Percentiles rank a stretch among this genome's conserved stretches.
Evolutionary conservation across 1,140 invertebrate species (phyloP).

Genomic region (Drosophila littoralis): DNA sequence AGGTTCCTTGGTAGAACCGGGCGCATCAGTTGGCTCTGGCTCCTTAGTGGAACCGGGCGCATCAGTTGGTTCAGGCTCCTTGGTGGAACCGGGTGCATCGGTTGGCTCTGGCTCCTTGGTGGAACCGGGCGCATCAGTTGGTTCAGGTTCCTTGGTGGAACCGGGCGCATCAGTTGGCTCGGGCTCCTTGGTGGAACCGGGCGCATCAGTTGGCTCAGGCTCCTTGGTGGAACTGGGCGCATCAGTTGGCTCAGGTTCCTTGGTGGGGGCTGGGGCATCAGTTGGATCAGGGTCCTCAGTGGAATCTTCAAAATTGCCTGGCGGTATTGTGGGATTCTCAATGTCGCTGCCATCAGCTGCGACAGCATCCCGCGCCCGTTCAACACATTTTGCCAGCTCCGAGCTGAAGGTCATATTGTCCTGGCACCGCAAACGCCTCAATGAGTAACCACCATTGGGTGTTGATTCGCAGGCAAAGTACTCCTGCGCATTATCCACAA

Average conservation of each 20-base stretch:
- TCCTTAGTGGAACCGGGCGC: neutral
- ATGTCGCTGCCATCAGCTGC: slow-evolving; percentile 58
- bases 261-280: neutral
- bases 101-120: neutral
- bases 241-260: neutral
- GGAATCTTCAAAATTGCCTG: slow-evolving; percentile 33
- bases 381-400: slow-evolving; percentile 31
- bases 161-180: neutral
- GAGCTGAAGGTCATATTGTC: slow-evolving; percentile 42
- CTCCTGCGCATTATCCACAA: slow-evolving; percentile 43
- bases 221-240: neutral
- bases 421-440: slow-evolving; percentile 47
- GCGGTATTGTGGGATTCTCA: slow-evolving; percentile 67
- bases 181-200: neutral
- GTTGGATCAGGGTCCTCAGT: neutral
- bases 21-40: neutral
- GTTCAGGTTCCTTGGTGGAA: neutral
- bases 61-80: neutral
- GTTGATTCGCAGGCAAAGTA: slow-evolving; percentile 49
- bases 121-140: neutral
- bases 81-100: neutral
- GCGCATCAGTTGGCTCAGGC: neutral
- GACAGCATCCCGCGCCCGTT: neutral
- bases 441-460: slow-evolving; percentile 34
- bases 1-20: neutral